Conservation (phyloP, 2,797 vertebrate species). For the Gobio occitaniae region DNA sequence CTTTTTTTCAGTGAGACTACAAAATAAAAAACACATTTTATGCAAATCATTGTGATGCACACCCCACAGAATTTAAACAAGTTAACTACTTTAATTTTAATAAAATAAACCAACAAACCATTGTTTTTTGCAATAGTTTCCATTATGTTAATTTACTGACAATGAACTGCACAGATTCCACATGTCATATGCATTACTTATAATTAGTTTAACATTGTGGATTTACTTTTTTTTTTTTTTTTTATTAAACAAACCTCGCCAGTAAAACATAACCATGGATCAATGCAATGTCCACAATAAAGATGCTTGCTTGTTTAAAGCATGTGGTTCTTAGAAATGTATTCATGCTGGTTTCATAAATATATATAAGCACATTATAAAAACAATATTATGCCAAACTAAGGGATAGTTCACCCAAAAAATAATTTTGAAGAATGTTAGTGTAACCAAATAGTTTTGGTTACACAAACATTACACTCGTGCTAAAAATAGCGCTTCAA, state of each 20-base stretch:
- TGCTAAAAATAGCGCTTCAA: no score
- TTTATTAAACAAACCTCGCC: not conserved
- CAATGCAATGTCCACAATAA: not conserved
- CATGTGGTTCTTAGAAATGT: not conserved
- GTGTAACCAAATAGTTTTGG: not conserved
- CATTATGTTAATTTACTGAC: not conserved
- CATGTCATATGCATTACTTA: not conserved
- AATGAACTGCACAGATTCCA: not conserved
- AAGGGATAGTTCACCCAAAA: not conserved
- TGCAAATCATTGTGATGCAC: not conserved
- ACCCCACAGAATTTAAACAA: not conserved
- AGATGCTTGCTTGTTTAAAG: not conserved
- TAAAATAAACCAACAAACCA: not conserved
- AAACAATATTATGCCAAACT: no score
- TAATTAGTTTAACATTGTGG: not conserved
- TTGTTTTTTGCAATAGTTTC: not conserved
- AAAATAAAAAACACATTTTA: not conserved
- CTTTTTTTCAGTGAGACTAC: constrained; percentile 7
- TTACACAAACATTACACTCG: no score
- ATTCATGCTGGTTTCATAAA: not conserved
- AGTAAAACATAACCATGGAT: not conserved
- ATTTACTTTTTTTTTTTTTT: not conserved
- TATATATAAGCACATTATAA: no score
- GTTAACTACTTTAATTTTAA: not conserved
- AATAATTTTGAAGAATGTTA: not conserved